phyloP scores from a whole-genome alignment of 53 echinoderm and acorn worm genomes.

The Mesocentrotus franciscanus region DNA sequence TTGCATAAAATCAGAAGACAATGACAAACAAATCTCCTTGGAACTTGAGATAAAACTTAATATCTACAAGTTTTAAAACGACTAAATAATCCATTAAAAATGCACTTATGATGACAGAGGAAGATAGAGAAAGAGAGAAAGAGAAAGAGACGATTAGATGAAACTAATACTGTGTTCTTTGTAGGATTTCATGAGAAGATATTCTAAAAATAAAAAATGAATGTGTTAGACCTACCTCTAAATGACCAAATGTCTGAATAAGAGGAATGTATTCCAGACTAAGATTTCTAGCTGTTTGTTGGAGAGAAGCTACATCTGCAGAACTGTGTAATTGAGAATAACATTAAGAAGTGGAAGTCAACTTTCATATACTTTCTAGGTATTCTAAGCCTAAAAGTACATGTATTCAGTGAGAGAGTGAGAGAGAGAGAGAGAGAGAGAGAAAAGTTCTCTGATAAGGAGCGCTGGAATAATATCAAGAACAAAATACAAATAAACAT shows the following conservation, averaged over 20 bases:
- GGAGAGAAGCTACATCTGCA: constrained; percentile 56
- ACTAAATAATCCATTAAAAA: no score
- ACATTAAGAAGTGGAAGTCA: background rate
- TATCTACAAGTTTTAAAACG: no score
- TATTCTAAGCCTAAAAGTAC: background rate
- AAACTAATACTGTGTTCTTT: background rate
- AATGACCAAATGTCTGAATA: constrained; percentile 90
- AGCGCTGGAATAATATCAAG: no score
- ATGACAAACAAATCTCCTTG: no score
- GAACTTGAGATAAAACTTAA: no score
- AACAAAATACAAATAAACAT: no score
- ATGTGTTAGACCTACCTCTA: constrained; percentile 77
- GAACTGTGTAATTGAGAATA: background rate
- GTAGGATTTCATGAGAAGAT: background rate
- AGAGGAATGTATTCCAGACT: constrained; percentile 93
- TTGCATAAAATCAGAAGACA: no score
- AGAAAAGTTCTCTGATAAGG: no score
- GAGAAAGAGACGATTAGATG: background rate
- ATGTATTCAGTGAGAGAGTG: background rate
- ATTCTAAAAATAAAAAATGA: background rate
- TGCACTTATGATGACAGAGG: no score
- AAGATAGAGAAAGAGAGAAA: no score
- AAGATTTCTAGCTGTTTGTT: constrained; percentile 72
- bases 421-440: background rate
- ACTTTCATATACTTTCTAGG: background rate